Base-by-base conservation (phyloP, 2,797 vertebrate species). In the Phoxinus dragarum region DNA sequence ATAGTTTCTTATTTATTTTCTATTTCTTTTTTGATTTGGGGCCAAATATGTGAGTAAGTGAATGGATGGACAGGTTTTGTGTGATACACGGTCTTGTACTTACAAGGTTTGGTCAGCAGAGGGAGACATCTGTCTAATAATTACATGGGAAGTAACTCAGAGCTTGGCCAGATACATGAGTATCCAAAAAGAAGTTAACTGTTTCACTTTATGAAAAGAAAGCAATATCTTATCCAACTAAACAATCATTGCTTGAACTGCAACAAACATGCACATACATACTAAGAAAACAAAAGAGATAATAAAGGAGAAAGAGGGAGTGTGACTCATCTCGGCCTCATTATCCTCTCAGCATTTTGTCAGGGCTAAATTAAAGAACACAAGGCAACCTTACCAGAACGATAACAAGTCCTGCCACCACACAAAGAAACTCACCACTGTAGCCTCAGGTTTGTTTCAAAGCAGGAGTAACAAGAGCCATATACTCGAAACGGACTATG, bases 61-160 rank as follows among this genome's bases (percentile, higher is more conserved):
- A 75, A 75, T 54, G 3, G 19, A 52, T 49, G 47, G 14, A 49
- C 5, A 11, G 5, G 17, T 36, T 21, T 74, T 74, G 27, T 72
- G 23, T 14, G 14, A 17, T 6, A 31, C 14, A 66, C 61, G 14
- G 6, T 34, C 0, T 34, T 78, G 81, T 52, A 34, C 56, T 85
- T 85, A 59, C 80, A 77, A 2, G 8, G 0, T 67, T 72, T 16
- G 11, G 16, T 64, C 89, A 87, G 59, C 61, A 90, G 89, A 88
- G 64, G 85, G 83, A 1, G 44, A 36, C n/a, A 44, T 52, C 1
- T 14, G 4, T 78, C 11, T 78, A 71, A 44, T 23, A 17, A 68
- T 36, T 80, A 36, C 19, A 40, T 6, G 6, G 72, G 10, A 40
- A 68, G 42, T 4, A 14, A 4, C 36, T 64, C 59, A 14, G 10